Base-by-base conservation (phyloP, 2,113 vertebrate species). In the Scophthalmus maximus region DNA sequence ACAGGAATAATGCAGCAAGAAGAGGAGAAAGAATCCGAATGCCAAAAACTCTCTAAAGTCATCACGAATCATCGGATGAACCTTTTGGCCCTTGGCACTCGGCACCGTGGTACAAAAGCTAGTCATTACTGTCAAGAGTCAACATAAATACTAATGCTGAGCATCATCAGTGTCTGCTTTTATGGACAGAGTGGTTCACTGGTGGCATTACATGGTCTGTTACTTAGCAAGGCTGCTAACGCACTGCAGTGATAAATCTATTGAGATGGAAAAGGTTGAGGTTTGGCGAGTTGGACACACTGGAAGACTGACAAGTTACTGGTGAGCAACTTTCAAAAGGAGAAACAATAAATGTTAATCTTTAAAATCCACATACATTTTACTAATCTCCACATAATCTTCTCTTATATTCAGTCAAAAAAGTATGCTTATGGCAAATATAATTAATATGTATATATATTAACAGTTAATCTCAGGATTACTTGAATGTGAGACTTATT, bases 221-320 rank as follows among this genome's bases (percentile, higher is more conserved):
- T 59, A 36, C 38, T 75, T 12, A 68, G n/a, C 40, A 27, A 50
- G 18, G 67, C 56, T 42, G 38, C 25, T 51, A 20, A 30, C 52
- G 61, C 22, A 22, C 23, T 7, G 36, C 29, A 46, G 60, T 32
- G 12, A 23, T 25, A 36, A 14, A 65, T 76, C 49, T 57, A 40
- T 62, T 52, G 34, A 34, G n/a, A n/a, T n/a, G n/a, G n/a, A 22
- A 52, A 17, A 57, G n/a, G 30, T 12, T 38, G 2, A 34, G 46
- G 12, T 51, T 71, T n/a, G 7, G n/a, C 2, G 23, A 64, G 51
- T 0, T 40, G 23, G 32, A 63, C n/a, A 44, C 55, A 26, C 53
- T 22, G 36, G 23, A 55, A 17, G 25, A 53, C n/a, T 20, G 49
- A 63, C 50, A 50, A 29, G 14, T 44, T 26, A 62, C n/a, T 15